These are phyloP conservation scores for Drosophila mojavensis DNA, from an alignment of 1,140 invertebrate genomes.

Conservation along the genomic window DNA sequence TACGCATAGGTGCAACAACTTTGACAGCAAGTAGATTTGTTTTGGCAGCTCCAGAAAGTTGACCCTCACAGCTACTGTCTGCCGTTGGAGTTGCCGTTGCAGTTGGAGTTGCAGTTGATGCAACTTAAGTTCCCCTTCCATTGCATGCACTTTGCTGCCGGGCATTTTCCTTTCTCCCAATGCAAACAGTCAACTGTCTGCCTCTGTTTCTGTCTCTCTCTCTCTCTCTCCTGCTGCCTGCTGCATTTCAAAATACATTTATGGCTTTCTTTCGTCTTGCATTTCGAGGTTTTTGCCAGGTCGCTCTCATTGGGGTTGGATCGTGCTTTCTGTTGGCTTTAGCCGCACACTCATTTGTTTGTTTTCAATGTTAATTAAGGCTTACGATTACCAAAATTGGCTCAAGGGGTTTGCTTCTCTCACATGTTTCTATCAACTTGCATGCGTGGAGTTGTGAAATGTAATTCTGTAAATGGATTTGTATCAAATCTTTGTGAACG, in stretches of 20 bases:
- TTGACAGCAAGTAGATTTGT: constrained; percentile 30
- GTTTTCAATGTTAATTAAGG: constrained; percentile 81
- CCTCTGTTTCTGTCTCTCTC: neutral
- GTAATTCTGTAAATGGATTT: neutral
- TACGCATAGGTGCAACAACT: constrained; percentile 31
- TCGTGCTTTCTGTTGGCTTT: constrained; percentile 34
- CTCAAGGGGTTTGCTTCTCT: constrained; percentile 12
- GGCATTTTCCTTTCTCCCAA: constrained; percentile 43
- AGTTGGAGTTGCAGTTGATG: constrained; percentile 3
- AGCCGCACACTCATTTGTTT: constrained; percentile 57
- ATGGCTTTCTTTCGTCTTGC: constrained; percentile 76
- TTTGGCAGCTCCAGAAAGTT: constrained; percentile 43
- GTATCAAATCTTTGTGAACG: neutral
- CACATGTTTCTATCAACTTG: constrained; percentile 1
- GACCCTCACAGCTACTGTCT: constrained; percentile 7
- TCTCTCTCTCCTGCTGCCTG: constrained; percentile 29
- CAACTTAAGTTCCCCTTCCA: neutral
- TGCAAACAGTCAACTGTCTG: constrained; percentile 29
- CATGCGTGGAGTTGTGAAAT: neutral
- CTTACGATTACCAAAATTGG: constrained; percentile 61
- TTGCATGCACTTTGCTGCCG: constrained; percentile 54
- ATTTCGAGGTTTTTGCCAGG: constrained; percentile 16
- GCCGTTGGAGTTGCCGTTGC: neutral
- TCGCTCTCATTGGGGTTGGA: constrained; percentile 25
- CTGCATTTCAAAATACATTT: constrained; percentile 83